A percentile compares a stretch with the other conserved stretches of the same genome.
Evolutionary conservation across 2,888 invertebrate genomes (phyloP).

Genomic region (Uloborus plumipes): DNA sequence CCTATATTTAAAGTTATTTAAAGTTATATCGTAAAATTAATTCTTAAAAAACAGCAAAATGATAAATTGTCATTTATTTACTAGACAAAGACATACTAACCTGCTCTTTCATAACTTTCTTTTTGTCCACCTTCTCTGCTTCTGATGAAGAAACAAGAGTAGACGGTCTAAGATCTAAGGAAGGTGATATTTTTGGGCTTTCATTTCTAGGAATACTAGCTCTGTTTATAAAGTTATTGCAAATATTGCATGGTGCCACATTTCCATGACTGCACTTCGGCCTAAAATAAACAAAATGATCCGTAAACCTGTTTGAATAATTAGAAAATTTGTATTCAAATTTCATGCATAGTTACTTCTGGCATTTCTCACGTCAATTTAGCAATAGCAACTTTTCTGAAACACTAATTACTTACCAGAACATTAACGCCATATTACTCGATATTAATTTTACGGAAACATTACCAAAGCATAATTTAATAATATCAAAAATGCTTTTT

Average conservation of each 20-base stretch:
- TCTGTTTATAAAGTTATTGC: constrained; percentile 6
- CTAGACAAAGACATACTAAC: constrained; percentile 3
- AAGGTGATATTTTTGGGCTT: not conserved
- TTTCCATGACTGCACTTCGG: constrained; percentile 30
- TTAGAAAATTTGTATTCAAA: not conserved
- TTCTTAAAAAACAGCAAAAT: not conserved
- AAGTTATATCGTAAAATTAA: not conserved
- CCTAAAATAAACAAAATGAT: constrained; percentile 2
- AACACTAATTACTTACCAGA: too few species aligned
- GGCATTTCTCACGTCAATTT: constrained; percentile 7
- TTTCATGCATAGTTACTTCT: not conserved
- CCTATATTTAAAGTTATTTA: too few species aligned
- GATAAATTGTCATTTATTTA: not conserved
- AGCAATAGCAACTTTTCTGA: not conserved
- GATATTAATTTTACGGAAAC: too few species aligned
- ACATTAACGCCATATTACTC: too few species aligned
- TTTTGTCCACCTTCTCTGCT: constrained; percentile 14
- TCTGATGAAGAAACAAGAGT: not conserved
- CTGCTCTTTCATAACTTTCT: constrained; percentile 21
- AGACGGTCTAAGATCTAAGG: constrained; percentile 8
- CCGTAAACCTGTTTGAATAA: not conserved
- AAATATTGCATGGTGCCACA: constrained; percentile 22
- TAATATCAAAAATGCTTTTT: too few species aligned
- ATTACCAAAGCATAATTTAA: too few species aligned
- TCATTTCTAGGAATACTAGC: constrained; percentile 23